phyloP scores from a whole-genome alignment of 2,113 vertebrate species.

The Corynorhinus townsendii region DNA sequence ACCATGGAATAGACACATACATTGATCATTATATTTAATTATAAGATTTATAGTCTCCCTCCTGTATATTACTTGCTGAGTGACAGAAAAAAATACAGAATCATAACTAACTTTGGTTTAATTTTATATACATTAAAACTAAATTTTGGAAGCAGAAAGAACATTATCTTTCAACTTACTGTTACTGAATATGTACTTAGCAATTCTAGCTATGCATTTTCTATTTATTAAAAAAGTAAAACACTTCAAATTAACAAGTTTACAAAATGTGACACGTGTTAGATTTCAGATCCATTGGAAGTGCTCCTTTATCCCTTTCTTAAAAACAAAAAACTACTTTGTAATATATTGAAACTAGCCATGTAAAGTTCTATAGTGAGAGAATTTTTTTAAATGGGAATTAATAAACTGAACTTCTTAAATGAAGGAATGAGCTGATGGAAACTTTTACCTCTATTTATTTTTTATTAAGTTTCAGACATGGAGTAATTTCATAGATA shows the following conservation, averaged over 20 bases:
- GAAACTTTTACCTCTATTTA: not conserved
- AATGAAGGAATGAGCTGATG: not conserved
- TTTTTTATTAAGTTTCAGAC: not conserved
- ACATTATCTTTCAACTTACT: conserved; percentile 21
- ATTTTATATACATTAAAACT: conserved; percentile 15
- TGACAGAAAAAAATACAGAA: not conserved
- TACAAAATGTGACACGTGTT: not conserved
- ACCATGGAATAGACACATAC: not conserved
- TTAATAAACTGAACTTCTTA: not conserved
- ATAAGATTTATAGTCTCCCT: conserved; percentile 38
- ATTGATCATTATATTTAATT: not conserved
- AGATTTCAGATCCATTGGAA: not conserved
- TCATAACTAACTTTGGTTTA: conserved; percentile 8
- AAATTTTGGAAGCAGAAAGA: not conserved
- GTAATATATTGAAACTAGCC: not conserved
- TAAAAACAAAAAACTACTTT: not conserved
- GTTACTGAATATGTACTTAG: not conserved
- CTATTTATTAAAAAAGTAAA: not conserved
- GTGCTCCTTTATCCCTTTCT: not conserved
- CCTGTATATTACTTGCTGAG: conserved; percentile 8
- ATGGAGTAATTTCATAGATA: not conserved
- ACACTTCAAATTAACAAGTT: not conserved
- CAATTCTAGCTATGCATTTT: not conserved
- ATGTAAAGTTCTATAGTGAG: not conserved
- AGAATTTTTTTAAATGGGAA: not conserved